A percentile compares a stretch with the other conserved stretches of the same genome.
These are phyloP conservation scores for Radopholus similis DNA, from an alignment of 1,140 invertebrate genomes.

Conservation along the genomic window DNA sequence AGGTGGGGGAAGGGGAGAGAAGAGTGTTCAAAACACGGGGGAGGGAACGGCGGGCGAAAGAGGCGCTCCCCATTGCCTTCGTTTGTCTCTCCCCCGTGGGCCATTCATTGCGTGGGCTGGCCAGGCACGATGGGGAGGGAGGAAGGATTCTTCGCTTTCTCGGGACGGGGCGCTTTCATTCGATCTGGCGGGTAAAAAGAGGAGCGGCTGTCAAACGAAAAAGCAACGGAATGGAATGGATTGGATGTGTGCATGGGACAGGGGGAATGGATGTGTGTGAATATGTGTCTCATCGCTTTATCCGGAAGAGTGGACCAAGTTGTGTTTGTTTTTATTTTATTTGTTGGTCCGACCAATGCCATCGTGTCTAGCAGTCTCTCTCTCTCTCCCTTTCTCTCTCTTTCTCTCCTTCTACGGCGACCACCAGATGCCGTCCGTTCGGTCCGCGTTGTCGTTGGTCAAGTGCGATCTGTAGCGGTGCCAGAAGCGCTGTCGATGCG, in stretches of 20 bases:
- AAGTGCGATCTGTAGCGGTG: slow-evolving; percentile 12
- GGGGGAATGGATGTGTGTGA: not conserved
- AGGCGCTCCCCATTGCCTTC: too few relatives aligned
- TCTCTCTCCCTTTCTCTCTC: not conserved
- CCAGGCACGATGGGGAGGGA: not conserved
- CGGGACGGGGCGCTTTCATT: too few relatives aligned
- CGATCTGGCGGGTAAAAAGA: too few relatives aligned
- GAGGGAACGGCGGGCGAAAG: not conserved
- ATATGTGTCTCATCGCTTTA: too few relatives aligned
- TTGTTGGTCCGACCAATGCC: too few relatives aligned
- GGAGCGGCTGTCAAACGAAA: too few relatives aligned
- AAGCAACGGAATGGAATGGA: not conserved
- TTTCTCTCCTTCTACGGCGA: not conserved
- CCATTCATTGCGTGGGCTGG: slow-evolving; percentile 1
- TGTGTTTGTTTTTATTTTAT: too few relatives aligned
- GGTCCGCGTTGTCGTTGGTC: not conserved
- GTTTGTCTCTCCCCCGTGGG: too few relatives aligned
- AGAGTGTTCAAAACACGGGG: not conserved
- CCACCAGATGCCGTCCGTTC: not conserved
- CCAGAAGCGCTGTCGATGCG: slow-evolving; percentile 13
- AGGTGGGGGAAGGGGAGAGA: not conserved
- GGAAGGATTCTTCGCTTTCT: not conserved
- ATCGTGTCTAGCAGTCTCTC: too few relatives aligned
- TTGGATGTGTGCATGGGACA: too few relatives aligned
- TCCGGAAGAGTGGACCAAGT: too few relatives aligned